These are phyloP conservation scores for Tipula vernalis DNA, from an alignment of 2,888 invertebrate species.

Conservation along the genomic window DNA sequence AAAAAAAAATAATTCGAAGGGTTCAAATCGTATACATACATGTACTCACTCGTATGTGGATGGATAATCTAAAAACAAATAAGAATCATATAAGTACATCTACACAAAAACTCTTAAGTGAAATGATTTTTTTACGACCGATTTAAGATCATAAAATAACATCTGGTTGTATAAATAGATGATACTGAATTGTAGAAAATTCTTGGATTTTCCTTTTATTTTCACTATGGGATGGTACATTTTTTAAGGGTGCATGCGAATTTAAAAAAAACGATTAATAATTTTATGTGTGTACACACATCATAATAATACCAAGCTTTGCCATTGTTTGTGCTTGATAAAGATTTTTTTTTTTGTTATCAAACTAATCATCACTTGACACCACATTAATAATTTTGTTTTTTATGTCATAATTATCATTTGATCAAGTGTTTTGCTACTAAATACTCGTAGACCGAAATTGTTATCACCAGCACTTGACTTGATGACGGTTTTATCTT, in stretches of 20 bases:
- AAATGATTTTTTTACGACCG: conserved; percentile 10
- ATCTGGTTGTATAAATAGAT: conserved; percentile 7
- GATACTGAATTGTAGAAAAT: neutral
- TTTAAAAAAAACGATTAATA: neutral
- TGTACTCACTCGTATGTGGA: neutral
- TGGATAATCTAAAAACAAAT: neutral
- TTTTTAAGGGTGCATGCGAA: neutral
- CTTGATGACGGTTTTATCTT: neutral
- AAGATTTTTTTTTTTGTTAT: neutral
- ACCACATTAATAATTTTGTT: neutral
- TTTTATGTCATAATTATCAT: neutral
- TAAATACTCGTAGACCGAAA: neutral
- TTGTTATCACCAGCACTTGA: neutral
- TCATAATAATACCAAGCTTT: neutral
- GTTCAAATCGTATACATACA: neutral
- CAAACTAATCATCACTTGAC: neutral
- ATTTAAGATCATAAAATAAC: conserved; percentile 10
- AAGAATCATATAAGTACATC: neutral
- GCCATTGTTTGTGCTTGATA: neutral
- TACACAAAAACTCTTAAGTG: neutral
- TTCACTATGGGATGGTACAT: neutral
- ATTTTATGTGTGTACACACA: neutral
- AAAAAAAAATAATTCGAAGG: neutral
- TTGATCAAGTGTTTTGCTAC: neutral
- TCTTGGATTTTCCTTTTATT: neutral